A percentile compares a stretch with the other conserved stretches of the same genome.
Conservation (phyloP, 1,140 invertebrate genomes). For the Drosophila ananassae region DNA sequence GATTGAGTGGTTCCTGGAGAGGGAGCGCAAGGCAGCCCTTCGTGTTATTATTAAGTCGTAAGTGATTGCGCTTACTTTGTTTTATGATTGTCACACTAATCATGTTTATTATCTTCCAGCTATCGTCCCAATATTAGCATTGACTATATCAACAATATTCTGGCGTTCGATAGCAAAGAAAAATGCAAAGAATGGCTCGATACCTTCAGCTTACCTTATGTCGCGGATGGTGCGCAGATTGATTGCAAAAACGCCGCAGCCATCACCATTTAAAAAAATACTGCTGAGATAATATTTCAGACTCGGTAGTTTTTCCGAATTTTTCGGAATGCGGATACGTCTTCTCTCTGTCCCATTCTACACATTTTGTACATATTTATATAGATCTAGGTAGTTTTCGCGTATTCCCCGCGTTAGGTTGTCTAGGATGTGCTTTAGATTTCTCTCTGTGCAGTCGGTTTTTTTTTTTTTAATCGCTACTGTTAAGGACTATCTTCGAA, state of each 20-base stretch:
- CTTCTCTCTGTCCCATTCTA: not conserved
- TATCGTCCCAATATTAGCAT: slow-evolving; percentile 95
- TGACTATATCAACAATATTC: slow-evolving; percentile 92
- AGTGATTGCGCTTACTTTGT: slow-evolving; percentile 84
- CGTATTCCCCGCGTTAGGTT: slow-evolving; percentile 12
- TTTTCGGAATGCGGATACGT: slow-evolving; percentile 10
- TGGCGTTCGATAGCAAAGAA: slow-evolving; percentile 93
- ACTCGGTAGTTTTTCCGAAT: slow-evolving; percentile 15
- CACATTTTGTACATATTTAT: slow-evolving; percentile 27
- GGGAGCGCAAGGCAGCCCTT: slow-evolving; percentile 95
- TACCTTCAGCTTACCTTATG: slow-evolving; percentile 91
- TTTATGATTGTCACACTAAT: not conserved
- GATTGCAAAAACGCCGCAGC: slow-evolving; percentile 79
- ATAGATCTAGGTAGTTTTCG: slow-evolving; percentile 19
- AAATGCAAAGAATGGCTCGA: slow-evolving; percentile 94
- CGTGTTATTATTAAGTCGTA: slow-evolving; percentile 98
- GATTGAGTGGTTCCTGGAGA: slow-evolving; percentile 98
- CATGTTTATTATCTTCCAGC: slow-evolving; percentile 87
- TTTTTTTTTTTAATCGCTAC: slow-evolving; percentile 9
- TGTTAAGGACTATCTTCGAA: slow-evolving; percentile 1
- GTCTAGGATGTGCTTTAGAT: slow-evolving; percentile 11
- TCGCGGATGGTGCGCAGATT: slow-evolving; percentile 85
- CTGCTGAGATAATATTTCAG: not conserved
- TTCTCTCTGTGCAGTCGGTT: not conserved
- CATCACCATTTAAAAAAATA: slow-evolving; percentile 60